These are phyloP conservation scores for Ips nitidus DNA, from an alignment of 1,140 invertebrate genomes.

Conservation along the genomic window DNA sequence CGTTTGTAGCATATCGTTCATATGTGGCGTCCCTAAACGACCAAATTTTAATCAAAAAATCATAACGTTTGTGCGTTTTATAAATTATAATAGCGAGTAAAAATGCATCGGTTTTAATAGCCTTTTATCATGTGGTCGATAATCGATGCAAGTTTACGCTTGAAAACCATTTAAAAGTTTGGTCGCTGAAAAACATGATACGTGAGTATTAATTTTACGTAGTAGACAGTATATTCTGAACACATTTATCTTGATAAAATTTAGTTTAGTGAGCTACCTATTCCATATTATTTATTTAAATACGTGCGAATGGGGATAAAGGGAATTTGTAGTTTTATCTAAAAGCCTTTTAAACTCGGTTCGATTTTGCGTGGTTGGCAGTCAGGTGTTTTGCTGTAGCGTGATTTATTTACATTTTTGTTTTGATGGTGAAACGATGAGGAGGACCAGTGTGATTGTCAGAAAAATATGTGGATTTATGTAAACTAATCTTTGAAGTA, in stretches of 20 bases:
- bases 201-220: slow-evolving; percentile 35
- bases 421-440: no score
- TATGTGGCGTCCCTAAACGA: slow-evolving; percentile 9
- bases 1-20: not conserved
- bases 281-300: not conserved
- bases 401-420: no score
- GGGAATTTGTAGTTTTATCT: not conserved
- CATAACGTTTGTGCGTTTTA: slow-evolving; percentile 28
- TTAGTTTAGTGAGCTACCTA: slow-evolving; percentile 35
- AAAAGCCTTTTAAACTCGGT: not conserved
- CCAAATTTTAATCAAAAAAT: slow-evolving; percentile 18
- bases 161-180: slow-evolving; percentile 21
- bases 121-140: not conserved
- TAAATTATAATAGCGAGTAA: slow-evolving; percentile 16
- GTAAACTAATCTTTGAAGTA: no score
- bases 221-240: slow-evolving; percentile 33
- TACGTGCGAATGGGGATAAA: slow-evolving; percentile 3
- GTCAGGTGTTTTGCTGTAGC: no score
- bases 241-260: slow-evolving; percentile 40
- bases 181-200: slow-evolving; percentile 29
- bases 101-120: slow-evolving; percentile 9
- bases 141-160: slow-evolving; percentile 21
- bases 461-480: no score
- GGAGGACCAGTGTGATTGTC: no score
- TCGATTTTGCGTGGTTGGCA: no score